These are phyloP conservation scores for Cinclus mexicanus DNA, from an alignment of 2,113 vertebrate genomes.

Conservation along the genomic window DNA sequence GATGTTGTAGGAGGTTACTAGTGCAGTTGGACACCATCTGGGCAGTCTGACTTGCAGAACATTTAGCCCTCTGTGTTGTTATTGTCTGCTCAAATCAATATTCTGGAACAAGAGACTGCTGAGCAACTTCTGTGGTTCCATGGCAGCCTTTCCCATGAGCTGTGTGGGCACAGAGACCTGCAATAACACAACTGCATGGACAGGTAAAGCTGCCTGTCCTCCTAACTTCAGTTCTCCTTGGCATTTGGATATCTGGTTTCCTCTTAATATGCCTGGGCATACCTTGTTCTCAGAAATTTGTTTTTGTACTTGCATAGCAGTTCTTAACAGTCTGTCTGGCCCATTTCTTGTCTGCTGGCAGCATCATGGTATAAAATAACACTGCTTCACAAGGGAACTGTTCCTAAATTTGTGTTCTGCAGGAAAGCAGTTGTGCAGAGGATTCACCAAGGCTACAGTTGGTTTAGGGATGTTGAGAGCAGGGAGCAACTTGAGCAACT, in stretches of 20 bases:
- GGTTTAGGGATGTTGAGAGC: background rate
- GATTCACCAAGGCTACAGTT: background rate
- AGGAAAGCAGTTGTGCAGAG: background rate
- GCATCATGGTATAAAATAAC: background rate
- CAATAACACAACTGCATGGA: background rate
- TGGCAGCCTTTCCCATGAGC: background rate
- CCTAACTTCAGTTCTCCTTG: background rate
- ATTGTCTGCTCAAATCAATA: background rate
- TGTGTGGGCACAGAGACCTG: background rate
- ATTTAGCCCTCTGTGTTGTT: background rate
- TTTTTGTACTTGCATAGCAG: background rate
- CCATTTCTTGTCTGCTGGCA: background rate
- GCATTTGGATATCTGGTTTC: background rate
- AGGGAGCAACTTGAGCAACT: background rate
- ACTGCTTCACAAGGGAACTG: background rate
- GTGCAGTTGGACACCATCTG: background rate
- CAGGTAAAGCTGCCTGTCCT: background rate
- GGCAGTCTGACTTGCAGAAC: background rate
- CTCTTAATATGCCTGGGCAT: background rate
- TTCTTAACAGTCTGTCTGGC: background rate
- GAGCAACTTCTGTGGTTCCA: rapidly evolving
- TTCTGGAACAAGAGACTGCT: background rate
- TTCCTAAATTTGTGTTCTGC: background rate
- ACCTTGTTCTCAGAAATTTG: background rate
- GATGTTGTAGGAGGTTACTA: background rate